Percentiles rank a stretch among this genome's conserved stretches.
Conservation (phyloP, 2,113 vertebrate genomes). For the Colaptes auratus region DNA sequence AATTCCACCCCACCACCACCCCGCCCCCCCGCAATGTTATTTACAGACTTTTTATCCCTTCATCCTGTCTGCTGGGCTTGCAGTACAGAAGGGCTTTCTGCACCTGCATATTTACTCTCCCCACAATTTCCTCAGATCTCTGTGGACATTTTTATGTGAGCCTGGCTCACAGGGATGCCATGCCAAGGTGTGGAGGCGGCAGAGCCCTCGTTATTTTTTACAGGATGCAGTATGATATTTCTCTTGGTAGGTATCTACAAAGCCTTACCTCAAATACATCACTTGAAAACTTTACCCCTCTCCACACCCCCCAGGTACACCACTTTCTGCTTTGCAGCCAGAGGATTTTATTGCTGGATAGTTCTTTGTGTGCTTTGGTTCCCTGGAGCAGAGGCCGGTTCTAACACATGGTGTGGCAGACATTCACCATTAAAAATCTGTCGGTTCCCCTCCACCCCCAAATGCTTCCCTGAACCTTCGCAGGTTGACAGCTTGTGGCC, state of each 20-base stretch:
- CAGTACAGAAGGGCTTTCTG: constrained; percentile 28
- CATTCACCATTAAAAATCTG: constrained; percentile 32
- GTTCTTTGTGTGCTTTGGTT: constrained; percentile 11
- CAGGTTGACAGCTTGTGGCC: constrained; percentile 62
- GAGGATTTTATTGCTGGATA: background rate
- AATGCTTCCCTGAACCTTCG: constrained; percentile 38
- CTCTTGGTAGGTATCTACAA: background rate
- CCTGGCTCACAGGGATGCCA: background rate
- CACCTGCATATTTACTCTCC: constrained; percentile 45
- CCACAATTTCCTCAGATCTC: constrained; percentile 53
- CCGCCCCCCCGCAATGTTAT: background rate
- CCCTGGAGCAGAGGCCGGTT: background rate
- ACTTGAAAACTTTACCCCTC: background rate
- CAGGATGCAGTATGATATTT: background rate
- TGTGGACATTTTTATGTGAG: background rate
- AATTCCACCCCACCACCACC: too few species aligned
- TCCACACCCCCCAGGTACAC: background rate
- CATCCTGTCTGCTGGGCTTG: background rate
- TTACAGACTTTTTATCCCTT: background rate
- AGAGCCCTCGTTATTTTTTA: background rate
- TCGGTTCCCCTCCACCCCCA: background rate
- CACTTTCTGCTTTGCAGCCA: background rate
- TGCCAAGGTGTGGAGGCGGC: background rate
- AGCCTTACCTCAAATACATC: background rate
- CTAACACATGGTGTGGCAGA: constrained; percentile 41